Evolutionary conservation across 37 sponge, comb jelly and placozoan genomes (phyloP).

Genomic region (Eunapius fragilis): DNA sequence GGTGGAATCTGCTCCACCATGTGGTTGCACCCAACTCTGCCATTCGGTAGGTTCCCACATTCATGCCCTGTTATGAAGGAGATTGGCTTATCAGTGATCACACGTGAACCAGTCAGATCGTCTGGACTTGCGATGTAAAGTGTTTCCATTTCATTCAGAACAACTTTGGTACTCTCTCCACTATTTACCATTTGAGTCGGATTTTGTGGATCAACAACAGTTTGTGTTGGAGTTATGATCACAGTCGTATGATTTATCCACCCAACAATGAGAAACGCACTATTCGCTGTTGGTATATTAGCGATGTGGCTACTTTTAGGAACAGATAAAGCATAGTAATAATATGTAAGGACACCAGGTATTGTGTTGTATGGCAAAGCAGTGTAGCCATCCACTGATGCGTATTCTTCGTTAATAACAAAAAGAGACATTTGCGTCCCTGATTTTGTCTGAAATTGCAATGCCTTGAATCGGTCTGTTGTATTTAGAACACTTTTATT

Average conservation of each 20-base stretch:
- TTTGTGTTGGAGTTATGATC: constrained; percentile 37
- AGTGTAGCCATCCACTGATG: constrained; percentile 22
- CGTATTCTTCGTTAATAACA: constrained; percentile 30
- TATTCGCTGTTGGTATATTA: not conserved
- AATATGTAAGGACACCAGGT: constrained; percentile 10
- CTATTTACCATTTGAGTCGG: not conserved
- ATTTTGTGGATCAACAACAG: not conserved
- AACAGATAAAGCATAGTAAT: constrained; percentile 47
- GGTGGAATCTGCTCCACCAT: constrained; percentile 54
- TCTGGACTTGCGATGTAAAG: constrained; percentile 8
- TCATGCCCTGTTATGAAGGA: constrained; percentile 41
- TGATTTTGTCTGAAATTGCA: not conserved
- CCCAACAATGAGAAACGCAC: constrained; percentile 27
- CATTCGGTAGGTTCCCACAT: constrained; percentile 31
- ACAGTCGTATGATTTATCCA: constrained; percentile 9
- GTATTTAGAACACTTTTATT: not conserved
- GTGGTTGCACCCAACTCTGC: constrained; percentile 27
- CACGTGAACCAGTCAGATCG: constrained; percentile 41
- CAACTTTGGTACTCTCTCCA: constrained; percentile 14
- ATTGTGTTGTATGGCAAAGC: constrained; percentile 23
- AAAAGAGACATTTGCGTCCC: constrained; percentile 24
- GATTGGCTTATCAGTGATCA: constrained; percentile 29
- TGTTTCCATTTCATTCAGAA: constrained; percentile 18
- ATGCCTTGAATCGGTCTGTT: not conserved
- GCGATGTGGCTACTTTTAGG: not conserved